These are phyloP conservation scores for Dromas ardeola DNA, from an alignment of 2,113 vertebrate genomes.

Conservation along the genomic window DNA sequence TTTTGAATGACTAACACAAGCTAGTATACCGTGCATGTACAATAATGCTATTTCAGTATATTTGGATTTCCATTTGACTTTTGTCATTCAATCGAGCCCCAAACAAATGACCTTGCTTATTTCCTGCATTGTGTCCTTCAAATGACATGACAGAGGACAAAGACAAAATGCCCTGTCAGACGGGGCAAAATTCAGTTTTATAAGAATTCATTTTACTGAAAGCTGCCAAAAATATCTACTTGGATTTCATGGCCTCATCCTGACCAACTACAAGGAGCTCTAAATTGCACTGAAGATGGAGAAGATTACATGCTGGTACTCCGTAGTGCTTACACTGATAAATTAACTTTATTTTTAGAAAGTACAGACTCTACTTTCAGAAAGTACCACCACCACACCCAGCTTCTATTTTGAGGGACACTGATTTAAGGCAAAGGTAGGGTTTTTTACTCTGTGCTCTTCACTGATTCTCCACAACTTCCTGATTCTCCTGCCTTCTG, in stretches of 20 bases:
- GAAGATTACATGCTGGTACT: neutral
- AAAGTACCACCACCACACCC: neutral
- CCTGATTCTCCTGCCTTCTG: neutral
- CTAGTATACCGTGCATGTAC: neutral
- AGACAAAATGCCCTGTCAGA: neutral
- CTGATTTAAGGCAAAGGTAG: neutral
- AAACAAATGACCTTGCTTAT: neutral
- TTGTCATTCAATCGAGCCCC: neutral
- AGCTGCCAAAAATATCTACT: neutral
- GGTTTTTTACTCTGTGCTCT: neutral
- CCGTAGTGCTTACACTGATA: neutral
- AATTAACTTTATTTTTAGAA: slow-evolving; percentile 30
- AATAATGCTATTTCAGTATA: neutral
- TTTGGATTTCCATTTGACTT: neutral
- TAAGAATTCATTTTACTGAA: neutral
- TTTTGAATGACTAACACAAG: neutral
- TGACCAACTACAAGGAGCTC: neutral
- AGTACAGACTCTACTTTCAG: slow-evolving; percentile 4
- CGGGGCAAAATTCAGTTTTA: neutral
- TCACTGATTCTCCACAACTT: neutral
- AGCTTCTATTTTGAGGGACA: neutral
- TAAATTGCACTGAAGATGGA: neutral
- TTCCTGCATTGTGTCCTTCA: neutral
- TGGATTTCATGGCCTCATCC: neutral
- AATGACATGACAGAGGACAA: neutral